These are phyloP conservation scores for Aselliscus stoliczkanus DNA, from an alignment of 2,797 vertebrate genomes.

Conservation along the genomic window DNA sequence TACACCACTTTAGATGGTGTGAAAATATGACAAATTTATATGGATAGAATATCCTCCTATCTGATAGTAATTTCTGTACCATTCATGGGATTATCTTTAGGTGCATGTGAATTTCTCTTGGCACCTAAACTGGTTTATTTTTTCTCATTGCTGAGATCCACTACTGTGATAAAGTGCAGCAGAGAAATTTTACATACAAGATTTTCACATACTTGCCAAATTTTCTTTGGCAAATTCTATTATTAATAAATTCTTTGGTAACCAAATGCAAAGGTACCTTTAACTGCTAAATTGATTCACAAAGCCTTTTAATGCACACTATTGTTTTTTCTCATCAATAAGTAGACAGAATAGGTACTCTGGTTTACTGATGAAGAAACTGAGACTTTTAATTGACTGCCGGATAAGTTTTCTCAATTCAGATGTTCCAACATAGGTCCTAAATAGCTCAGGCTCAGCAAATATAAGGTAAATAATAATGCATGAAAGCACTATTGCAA, in stretches of 20 bases:
- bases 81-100: not conserved
- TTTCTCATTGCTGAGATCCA: not conserved
- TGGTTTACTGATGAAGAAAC: slow-evolving; percentile 7
- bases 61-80: not conserved
- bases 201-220: not conserved
- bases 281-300: not conserved
- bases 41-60: not conserved
- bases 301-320: not conserved
- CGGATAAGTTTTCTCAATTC: not conserved
- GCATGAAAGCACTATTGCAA: not conserved
- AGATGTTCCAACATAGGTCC: not conserved
- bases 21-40: not conserved
- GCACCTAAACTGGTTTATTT: slow-evolving; percentile 2
- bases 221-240: not conserved
- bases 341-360: not conserved
- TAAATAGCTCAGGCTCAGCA: not conserved
- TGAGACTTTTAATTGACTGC: not conserved
- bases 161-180: not conserved
- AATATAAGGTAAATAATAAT: not conserved
- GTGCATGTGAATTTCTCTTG: not conserved
- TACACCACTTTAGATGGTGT: not conserved
- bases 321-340: not conserved
- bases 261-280: not conserved
- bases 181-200: not conserved
- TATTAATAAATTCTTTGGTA: not conserved